Conservation (phyloP, 2,888 invertebrate genomes). For the Ypsolopha sequella region DNA sequence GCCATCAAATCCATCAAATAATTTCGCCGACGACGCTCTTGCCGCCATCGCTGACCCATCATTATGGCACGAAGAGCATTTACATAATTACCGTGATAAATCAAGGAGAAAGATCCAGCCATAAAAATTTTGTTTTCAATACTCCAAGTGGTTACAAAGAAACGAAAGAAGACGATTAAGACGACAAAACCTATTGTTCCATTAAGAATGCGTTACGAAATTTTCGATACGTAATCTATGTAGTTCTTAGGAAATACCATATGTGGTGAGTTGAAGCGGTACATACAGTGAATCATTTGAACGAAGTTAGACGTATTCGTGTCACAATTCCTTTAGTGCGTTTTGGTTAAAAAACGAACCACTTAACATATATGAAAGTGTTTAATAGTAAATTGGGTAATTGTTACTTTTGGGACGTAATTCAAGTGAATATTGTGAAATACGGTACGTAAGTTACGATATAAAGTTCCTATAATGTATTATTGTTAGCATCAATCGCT, state of each 20-base stretch:
- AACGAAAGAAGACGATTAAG: not conserved
- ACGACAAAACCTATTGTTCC: not conserved
- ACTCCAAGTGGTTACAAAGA: not conserved
- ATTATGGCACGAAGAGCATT: slow-evolving; percentile 30
- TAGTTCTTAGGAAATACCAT: slow-evolving; percentile 2
- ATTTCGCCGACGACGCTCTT: slow-evolving; percentile 25
- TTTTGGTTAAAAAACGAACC: slow-evolving; percentile 24
- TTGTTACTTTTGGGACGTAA: slow-evolving; percentile 10
- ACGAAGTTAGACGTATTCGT: slow-evolving; percentile 22
- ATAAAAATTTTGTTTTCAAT: not conserved
- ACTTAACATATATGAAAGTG: slow-evolving; percentile 51
- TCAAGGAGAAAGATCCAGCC: not conserved
- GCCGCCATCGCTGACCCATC: slow-evolving; percentile 30
- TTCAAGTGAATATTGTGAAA: not conserved
- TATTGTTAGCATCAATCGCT: not conserved
- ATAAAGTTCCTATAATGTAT: not conserved
- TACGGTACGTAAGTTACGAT: not conserved
- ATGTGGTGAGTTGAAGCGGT: not conserved
- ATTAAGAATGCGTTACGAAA: not conserved
- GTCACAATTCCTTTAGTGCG: slow-evolving; percentile 31
- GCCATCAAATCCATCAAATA: slow-evolving; percentile 25
- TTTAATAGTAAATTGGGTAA: slow-evolving; percentile 43
- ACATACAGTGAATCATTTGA: not conserved
- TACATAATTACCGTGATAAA: slow-evolving; percentile 31
- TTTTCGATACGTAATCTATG: not conserved